Conservation (phyloP, 2,888 invertebrate species). For the Achlya flavicornis region DNA sequence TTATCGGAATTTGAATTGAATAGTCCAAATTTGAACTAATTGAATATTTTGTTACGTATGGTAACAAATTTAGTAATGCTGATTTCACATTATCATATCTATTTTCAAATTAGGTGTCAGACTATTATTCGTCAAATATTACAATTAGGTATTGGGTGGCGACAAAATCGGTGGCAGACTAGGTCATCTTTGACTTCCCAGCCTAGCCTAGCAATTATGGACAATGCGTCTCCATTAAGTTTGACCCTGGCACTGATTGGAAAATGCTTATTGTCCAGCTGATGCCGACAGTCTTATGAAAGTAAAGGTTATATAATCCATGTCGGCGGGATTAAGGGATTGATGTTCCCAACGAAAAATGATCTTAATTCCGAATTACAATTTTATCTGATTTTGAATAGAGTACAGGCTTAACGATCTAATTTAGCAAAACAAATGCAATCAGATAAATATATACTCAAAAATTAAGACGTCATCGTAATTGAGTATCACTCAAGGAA, state of each 20-base stretch:
- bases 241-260: constrained; percentile 5
- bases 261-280: constrained; percentile 6
- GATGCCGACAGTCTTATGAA: not conserved
- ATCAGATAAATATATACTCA: not conserved
- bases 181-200: not conserved
- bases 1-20: too few species aligned
- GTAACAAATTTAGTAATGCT: not conserved
- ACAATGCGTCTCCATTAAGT: constrained; percentile 2
- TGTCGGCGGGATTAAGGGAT: not conserved
- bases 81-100: not conserved
- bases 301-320: not conserved
- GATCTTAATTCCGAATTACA: not conserved
- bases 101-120: not conserved
- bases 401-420: not conserved
- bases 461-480: not conserved
- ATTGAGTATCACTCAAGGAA: not conserved
- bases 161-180: not conserved
- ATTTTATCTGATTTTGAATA: not conserved
- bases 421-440: not conserved
- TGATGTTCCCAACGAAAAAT: not conserved
- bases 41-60: too few species aligned
- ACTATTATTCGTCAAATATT: not conserved
- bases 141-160: not conserved
- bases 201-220: constrained; percentile 4
- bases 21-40: too few species aligned